These are phyloP conservation scores for Ficedula albicollis DNA, from an alignment of 2,797 vertebrate genomes.

Conservation along the genomic window DNA sequence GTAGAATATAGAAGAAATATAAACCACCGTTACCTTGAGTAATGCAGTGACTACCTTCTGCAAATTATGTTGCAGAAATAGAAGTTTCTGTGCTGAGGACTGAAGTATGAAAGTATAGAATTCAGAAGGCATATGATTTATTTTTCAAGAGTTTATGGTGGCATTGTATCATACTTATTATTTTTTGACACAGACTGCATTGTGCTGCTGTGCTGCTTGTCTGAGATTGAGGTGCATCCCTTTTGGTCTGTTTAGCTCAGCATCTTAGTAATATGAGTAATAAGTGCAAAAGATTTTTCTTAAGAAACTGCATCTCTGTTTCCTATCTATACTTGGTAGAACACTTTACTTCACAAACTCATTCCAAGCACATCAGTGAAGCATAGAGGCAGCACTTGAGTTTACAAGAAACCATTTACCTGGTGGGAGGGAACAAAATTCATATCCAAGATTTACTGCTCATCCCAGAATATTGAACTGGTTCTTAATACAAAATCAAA, in stretches of 20 bases:
- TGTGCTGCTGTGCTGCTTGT: neutral
- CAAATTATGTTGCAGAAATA: constrained; percentile 22
- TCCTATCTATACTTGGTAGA: neutral
- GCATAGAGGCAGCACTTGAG: neutral
- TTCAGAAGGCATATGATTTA: constrained; percentile 55
- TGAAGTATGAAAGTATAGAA: constrained; percentile 15
- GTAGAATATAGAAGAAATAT: neutral
- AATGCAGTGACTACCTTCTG: constrained; percentile 18
- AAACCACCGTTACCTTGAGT: neutral
- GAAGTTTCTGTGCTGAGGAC: neutral
- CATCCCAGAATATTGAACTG: neutral
- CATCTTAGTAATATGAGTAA: neutral
- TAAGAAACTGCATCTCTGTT: neutral
- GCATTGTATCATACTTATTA: constrained; percentile 38
- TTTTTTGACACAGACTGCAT: neutral
- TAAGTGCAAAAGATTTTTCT: constrained; percentile 9
- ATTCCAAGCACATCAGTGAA: constrained; percentile 25
- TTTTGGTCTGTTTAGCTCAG: neutral
- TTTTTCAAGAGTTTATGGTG: constrained; percentile 65
- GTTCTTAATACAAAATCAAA: neutral
- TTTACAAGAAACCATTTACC: constrained; percentile 32
- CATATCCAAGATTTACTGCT: neutral
- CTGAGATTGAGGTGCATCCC: neutral
- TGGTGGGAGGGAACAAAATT: constrained; percentile 9
- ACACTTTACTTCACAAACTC: neutral